These are phyloP conservation scores for Sitophilus oryzae DNA, from an alignment of 1,140 invertebrate species.

Conservation along the genomic window DNA sequence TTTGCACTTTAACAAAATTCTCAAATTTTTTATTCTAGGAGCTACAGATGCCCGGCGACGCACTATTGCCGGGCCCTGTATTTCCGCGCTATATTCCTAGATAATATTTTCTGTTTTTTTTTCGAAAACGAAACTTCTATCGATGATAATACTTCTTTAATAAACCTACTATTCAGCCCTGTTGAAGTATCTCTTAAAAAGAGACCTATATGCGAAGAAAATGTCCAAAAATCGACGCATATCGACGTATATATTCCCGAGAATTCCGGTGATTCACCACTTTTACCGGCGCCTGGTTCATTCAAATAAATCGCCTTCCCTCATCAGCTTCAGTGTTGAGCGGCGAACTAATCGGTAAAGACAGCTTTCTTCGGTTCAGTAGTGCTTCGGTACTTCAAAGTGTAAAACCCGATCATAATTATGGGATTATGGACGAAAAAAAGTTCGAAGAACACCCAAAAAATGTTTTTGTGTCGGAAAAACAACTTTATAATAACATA, in stretches of 20 bases:
- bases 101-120: no score
- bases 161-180: no score
- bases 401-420: neutral
- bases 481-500: no score
- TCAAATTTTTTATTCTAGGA: no score
- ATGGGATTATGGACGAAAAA: slow-evolving; percentile 6
- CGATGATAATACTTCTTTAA: no score
- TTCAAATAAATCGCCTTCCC: neutral
- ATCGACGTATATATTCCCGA: neutral
- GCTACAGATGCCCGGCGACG: no score
- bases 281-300: neutral
- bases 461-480: no score
- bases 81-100: no score
- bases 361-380: neutral
- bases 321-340: neutral
- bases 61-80: no score
- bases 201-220: neutral
- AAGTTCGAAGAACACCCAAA: neutral
- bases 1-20: no score
- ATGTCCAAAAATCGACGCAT: neutral
- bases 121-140: no score
- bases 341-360: neutral
- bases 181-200: neutral
- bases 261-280: neutral
- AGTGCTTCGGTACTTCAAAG: neutral